These are phyloP conservation scores for Trichopria drosophilae DNA, from an alignment of 2,888 invertebrate genomes.

Conservation along the genomic window DNA sequence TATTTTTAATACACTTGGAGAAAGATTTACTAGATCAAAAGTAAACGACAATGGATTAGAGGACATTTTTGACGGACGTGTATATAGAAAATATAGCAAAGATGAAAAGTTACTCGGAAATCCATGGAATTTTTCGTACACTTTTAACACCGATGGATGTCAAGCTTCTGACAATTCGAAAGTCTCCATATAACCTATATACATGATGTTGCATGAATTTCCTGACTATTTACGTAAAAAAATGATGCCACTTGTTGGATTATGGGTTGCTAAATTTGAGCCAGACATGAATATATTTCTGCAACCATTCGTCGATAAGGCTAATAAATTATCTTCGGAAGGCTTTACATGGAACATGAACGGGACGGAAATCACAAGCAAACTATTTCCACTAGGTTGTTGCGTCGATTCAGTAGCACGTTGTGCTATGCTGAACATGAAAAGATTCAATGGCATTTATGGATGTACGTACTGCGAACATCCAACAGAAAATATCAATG, in stretches of 20 bases:
- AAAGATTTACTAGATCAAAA: no score
- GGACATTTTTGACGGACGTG: no score
- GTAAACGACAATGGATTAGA: no score
- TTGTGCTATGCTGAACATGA: slow-evolving; percentile 5
- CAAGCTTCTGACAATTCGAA: slow-evolving; percentile 20
- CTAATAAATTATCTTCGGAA: background rate
- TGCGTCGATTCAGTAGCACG: slow-evolving; percentile 4
- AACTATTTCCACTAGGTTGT: slow-evolving; percentile 6
- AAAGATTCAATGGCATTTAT: slow-evolving; percentile 21
- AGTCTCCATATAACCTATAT: slow-evolving; percentile 27
- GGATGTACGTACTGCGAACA: slow-evolving; percentile 29
- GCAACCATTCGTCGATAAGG: slow-evolving; percentile 2
- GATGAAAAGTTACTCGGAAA: no score
- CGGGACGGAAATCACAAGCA: background rate
- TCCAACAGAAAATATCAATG: background rate
- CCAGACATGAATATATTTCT: slow-evolving; percentile 10
- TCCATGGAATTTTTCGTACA: no score
- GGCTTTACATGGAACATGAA: background rate
- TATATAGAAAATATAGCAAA: no score
- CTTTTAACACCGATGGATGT: slow-evolving; percentile 30
- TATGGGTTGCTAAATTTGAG: slow-evolving; percentile 8
- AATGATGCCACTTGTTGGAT: slow-evolving; percentile 14
- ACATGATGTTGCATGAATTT: slow-evolving; percentile 30
- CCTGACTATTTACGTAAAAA: slow-evolving; percentile 26
- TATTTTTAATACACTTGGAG: no score